Conservation (phyloP, 2,797 vertebrate species). For the Coilia nasus region DNA sequence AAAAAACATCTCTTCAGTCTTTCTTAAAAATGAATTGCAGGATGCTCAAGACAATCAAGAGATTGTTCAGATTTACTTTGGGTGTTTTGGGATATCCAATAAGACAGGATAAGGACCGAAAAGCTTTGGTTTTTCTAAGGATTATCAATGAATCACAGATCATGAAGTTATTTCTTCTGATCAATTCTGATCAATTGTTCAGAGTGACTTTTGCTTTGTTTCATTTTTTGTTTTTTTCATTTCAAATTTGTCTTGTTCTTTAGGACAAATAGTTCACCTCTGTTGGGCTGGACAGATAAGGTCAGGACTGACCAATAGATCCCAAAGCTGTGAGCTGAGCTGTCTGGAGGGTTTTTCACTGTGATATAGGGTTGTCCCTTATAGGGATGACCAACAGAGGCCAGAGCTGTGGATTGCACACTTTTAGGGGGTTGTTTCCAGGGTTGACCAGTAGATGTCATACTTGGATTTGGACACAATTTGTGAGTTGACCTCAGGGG, state of each 20-base stretch:
- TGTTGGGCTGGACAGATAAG: background rate
- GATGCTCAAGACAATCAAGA: background rate
- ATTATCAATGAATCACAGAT: background rate
- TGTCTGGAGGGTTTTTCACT: background rate
- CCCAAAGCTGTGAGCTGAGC: background rate
- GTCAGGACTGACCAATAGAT: background rate
- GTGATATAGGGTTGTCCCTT: background rate
- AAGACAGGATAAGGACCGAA: background rate
- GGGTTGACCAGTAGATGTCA: too few species aligned
- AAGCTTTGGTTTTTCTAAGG: constrained; percentile 15
- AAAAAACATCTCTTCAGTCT: background rate
- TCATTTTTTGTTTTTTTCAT: background rate
- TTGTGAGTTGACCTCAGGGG: too few species aligned
- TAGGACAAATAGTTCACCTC: background rate
- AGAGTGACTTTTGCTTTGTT: background rate
- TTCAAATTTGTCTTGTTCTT: background rate
- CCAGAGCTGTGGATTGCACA: background rate
- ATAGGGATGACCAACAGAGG: background rate
- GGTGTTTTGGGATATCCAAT: constrained; percentile 7
- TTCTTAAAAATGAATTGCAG: constrained; percentile 18
- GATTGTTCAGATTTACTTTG: constrained; percentile 8
- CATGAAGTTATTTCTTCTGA: background rate
- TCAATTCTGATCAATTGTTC: background rate
- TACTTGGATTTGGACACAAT: too few species aligned
- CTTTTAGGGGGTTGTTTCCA: background rate